phyloP scores from a whole-genome alignment of 2,797 vertebrate species.

The Myotis findleyi region DNA sequence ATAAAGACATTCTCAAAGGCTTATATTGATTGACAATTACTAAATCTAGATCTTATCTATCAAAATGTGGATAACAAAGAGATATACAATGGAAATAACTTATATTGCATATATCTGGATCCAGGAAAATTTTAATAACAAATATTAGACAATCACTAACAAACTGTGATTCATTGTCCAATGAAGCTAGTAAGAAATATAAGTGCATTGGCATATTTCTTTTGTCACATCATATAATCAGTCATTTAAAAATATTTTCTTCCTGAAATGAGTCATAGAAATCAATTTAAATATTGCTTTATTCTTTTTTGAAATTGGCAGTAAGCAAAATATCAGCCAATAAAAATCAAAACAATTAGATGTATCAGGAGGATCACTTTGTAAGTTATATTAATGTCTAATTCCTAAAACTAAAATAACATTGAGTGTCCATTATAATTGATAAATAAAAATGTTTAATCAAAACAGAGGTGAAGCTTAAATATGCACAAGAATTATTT shows the following conservation, averaged over 20 bases:
- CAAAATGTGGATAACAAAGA: neutral
- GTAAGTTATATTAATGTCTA: neutral
- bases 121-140: neutral
- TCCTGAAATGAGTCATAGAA: slow-evolving; percentile 33
- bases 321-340: slow-evolving; percentile 1
- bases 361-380: neutral
- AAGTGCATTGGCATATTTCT: neutral
- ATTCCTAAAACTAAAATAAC: neutral
- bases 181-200: slow-evolving; percentile 16
- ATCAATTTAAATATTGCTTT: slow-evolving; percentile 37
- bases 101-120: neutral
- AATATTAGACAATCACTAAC: neutral
- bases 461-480: slow-evolving; percentile 25
- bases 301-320: neutral
- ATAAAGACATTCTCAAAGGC: slow-evolving; percentile 48
- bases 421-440: neutral
- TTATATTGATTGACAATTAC: slow-evolving; percentile 50
- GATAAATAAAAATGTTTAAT: neutral
- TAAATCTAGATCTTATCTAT: slow-evolving; percentile 51
- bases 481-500: slow-evolving; percentile 36
- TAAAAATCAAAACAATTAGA: neutral
- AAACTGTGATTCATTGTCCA: slow-evolving; percentile 15
- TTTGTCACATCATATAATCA: neutral
- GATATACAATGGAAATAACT: neutral
- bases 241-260: slow-evolving; percentile 29